Conservation (phyloP, 2,888 invertebrate genomes). For the Erannis defoliaria region DNA sequence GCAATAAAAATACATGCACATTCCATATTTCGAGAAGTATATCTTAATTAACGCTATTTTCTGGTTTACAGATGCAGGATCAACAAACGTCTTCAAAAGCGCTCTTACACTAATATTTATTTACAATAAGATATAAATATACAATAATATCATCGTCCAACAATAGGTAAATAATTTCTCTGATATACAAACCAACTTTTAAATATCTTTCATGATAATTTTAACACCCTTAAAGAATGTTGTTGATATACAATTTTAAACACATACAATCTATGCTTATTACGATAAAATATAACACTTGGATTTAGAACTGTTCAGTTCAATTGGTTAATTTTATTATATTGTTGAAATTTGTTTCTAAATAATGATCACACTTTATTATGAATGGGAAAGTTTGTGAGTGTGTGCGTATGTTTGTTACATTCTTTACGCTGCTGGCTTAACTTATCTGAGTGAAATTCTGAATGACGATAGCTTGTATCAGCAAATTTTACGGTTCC, state of each 20-base stretch:
- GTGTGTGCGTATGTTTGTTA: no score
- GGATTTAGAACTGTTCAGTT: constrained; percentile 4
- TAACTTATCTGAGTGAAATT: no score
- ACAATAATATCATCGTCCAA: constrained; percentile 27
- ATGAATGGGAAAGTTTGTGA: no score
- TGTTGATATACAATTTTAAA: constrained; percentile 1
- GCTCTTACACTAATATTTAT: constrained; percentile 28
- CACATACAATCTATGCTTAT: constrained; percentile 21
- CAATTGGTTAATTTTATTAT: neutral
- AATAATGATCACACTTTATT: neutral
- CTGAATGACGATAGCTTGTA: no score
- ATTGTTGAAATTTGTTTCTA: neutral
- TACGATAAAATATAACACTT: constrained; percentile 11
- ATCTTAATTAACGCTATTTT: neutral
- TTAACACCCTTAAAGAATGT: constrained; percentile 23
- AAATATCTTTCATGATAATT: constrained; percentile 5
- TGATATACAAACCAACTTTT: constrained; percentile 28
- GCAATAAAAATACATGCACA: no score
- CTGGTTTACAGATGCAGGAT: neutral
- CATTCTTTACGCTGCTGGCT: no score
- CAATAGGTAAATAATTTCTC: constrained; percentile 31
- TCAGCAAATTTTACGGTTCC: no score
- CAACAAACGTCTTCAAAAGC: neutral
- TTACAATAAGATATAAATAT: constrained; percentile 32
- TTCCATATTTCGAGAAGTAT: no score